Evolutionary conservation across 2,888 invertebrate genomes (phyloP), one percentile per base, ranked within the genome.

Genomic region (Ecliptopera silaceata): DNA sequence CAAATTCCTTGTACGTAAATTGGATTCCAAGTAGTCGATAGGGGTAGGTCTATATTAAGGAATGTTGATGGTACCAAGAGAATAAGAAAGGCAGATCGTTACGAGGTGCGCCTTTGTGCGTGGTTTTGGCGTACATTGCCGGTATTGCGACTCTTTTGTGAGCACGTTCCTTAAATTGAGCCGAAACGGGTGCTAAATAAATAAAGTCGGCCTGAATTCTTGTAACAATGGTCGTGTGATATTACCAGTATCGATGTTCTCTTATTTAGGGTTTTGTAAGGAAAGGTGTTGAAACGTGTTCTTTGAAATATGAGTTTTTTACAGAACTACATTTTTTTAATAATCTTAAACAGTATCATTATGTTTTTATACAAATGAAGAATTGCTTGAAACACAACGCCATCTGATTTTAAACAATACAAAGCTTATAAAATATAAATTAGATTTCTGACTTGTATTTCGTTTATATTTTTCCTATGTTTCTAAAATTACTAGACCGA

Each of bases 21-120:
- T 86, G 86, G 88, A 86, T 88, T 86, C 82, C 74, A 83, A 85
- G 84, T 83, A 86, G 83, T 80, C 81, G 79, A 81, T 79, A 74
- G 77, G 83, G 81, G 78, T 80, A 77, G 80, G 81, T 81, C 84
- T 83, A 77, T 86, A 85, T 84, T 82, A 84, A 77, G 81, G 70
- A 70, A 73, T 69, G 70, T 66, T 72, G 82, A 78, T 77, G 76
- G 68, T 75, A 71, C 74, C 78, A 66, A 63, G 65, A 67, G 72
- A 72, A 75, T 73, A 75, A 74, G 72, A 72, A 70, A 74, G 69
- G 72, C 65, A 57, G 62, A 56, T 66, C 65, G 66, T 68, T 68
- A 69, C 59, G 64, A 67, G 64, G 64, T 65, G 58, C 59, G 59
- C 43, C 61, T 64, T 65, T 61, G 63, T 61, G 63, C 52, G 39